Percentiles rank a stretch among this genome's conserved stretches.
Evolutionary conservation across 2,888 invertebrate genomes (phyloP).

Genomic region (Pandemis heparana): DNA sequence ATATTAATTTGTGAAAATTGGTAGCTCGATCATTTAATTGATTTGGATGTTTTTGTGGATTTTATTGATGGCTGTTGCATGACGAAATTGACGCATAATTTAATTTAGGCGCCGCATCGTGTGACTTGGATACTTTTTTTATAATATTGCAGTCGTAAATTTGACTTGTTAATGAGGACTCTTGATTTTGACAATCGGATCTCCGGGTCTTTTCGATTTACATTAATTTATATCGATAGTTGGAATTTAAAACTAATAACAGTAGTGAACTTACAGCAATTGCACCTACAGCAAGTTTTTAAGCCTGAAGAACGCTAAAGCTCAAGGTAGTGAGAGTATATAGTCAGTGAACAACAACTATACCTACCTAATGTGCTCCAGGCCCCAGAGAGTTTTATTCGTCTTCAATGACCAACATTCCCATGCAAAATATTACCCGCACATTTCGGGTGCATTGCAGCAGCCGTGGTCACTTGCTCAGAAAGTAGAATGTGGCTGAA

Average conservation of each 20-base stretch:
- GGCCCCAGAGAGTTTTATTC: no score
- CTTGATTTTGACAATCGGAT: neutral
- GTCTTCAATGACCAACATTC: no score
- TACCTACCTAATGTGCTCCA: no score
- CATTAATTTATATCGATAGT: neutral
- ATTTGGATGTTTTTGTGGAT: conserved; percentile 24
- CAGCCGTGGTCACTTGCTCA: no score
- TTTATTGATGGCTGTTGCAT: conserved; percentile 32
- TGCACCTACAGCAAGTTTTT: neutral
- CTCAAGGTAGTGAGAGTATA: neutral
- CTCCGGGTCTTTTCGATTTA: neutral
- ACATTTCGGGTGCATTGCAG: no score
- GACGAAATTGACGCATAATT: conserved; percentile 25
- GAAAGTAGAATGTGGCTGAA: no score
- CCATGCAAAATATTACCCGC: no score
- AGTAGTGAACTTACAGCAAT: neutral
- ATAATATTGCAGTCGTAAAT: conserved; percentile 5
- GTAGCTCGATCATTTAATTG: conserved; percentile 32
- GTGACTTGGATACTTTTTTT: neutral
- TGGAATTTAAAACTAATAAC: neutral
- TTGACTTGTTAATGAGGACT: neutral
- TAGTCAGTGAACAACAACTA: neutral
- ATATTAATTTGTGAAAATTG: conserved; percentile 39
- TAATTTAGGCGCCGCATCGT: neutral
- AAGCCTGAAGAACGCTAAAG: neutral